Evolutionary conservation across 2,113 vertebrate species (phyloP).

Genomic region (Corythaeola cristata): DNA sequence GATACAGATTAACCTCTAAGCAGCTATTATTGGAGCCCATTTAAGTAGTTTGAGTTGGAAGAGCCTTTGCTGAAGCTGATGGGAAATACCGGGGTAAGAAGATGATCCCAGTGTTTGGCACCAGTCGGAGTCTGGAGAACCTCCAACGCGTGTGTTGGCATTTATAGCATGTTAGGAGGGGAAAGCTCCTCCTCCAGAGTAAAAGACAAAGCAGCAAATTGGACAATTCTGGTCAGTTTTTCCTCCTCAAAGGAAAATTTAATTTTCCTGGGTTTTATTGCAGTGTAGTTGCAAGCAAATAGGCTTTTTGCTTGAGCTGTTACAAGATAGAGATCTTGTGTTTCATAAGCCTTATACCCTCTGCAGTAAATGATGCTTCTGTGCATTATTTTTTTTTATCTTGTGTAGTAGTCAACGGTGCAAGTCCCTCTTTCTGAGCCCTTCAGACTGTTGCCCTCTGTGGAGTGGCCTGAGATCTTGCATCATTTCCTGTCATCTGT

Average conservation of each 20-base stretch:
- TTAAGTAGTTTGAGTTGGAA: conserved; percentile 32
- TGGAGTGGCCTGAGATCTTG: conserved; percentile 42
- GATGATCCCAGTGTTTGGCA: conserved; percentile 13
- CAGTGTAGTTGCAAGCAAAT: not conserved
- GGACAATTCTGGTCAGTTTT: not conserved
- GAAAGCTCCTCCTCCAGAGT: not conserved
- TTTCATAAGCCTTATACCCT: not conserved
- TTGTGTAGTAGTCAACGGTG: not conserved
- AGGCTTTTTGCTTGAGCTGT: not conserved
- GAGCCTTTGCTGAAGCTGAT: conserved; percentile 7
- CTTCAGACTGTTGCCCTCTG: conserved; percentile 25
- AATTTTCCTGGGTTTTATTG: not conserved
- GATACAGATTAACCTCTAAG: conserved; percentile 15
- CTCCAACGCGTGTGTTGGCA: not conserved
- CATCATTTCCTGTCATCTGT: conserved; percentile 56
- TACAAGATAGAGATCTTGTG: not conserved
- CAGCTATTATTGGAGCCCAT: not conserved
- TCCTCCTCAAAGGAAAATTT: not conserved
- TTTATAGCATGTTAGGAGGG: not conserved
- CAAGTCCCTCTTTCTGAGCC: not conserved
- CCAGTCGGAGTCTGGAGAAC: not conserved
- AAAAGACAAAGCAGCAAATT: not conserved
- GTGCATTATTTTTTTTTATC: not conserved
- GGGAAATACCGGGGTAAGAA: conserved; percentile 17
- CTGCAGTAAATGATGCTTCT: not conserved